These are phyloP conservation scores for Exocentrus adspersus DNA, from an alignment of 2,888 invertebrate species.

Conservation along the genomic window DNA sequence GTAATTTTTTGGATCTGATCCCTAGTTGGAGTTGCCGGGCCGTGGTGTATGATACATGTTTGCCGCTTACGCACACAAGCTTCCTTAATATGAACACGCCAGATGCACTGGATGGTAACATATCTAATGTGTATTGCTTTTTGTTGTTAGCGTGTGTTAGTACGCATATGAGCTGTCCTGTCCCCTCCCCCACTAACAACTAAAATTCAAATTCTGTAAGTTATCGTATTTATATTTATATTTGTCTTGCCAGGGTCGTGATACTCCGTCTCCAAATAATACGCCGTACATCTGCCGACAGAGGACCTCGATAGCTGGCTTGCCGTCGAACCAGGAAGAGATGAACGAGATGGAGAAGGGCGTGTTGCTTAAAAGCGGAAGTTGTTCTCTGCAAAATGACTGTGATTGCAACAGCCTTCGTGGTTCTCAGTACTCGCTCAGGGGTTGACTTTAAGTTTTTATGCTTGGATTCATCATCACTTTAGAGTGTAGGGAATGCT, in stretches of 20 bases:
- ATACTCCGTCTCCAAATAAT: constrained; percentile 79
- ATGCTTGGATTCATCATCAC: neutral
- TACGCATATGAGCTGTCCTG: neutral
- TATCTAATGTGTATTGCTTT: neutral
- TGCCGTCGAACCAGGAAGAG: constrained; percentile 64
- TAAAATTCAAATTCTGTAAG: too few species aligned
- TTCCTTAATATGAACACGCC: constrained; percentile 14
- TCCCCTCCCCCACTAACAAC: neutral
- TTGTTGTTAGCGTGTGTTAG: neutral
- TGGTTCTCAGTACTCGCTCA: constrained; percentile 47
- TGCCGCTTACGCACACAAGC: constrained; percentile 12
- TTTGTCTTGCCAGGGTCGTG: constrained; percentile 67
- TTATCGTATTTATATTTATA: too few species aligned
- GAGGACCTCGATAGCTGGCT: constrained; percentile 69
- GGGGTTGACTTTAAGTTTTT: constrained; percentile 28
- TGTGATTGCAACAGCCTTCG: constrained; percentile 46
- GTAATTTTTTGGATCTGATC: constrained; percentile 27
- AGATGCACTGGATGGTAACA: constrained; percentile 17
- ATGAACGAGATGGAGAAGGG: constrained; percentile 66
- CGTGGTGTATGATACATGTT: constrained; percentile 18
- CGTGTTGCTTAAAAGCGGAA: constrained; percentile 59
- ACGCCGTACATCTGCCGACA: constrained; percentile 86
- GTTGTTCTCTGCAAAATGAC: constrained; percentile 44
- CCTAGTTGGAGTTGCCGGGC: constrained; percentile 31
- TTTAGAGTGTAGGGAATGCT: constrained; percentile 4